These are phyloP conservation scores for Neodontobutis hainanensis DNA, from an alignment of 2,113 vertebrate genomes.

Conservation along the genomic window DNA sequence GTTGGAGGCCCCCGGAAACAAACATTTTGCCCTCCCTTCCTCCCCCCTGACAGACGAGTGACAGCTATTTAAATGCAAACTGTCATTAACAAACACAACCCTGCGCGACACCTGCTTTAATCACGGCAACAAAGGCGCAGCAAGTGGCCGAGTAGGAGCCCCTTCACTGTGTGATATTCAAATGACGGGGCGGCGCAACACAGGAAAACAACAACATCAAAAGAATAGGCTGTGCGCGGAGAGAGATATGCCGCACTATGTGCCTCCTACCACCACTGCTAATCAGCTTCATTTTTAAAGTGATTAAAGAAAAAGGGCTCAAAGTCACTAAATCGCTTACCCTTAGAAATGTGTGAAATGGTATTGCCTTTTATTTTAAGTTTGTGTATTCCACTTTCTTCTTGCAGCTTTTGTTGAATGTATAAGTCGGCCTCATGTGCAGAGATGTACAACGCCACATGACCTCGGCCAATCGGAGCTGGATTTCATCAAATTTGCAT, in stretches of 20 bases:
- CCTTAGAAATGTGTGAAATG: slow-evolving; percentile 34
- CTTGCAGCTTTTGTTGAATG: neutral
- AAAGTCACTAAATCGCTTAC: slow-evolving; percentile 54
- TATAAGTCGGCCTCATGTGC: neutral
- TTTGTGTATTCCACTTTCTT: neutral
- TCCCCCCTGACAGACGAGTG: slow-evolving; percentile 72
- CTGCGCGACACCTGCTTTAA: slow-evolving; percentile 82
- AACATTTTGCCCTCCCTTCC: slow-evolving; percentile 67
- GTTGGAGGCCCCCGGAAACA: slow-evolving; percentile 72
- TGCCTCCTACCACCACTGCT: slow-evolving; percentile 64
- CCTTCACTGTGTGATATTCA: slow-evolving; percentile 80
- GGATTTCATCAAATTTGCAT: neutral
- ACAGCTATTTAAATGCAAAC: slow-evolving; percentile 82
- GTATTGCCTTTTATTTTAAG: neutral
- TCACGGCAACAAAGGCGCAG: slow-evolving; percentile 81
- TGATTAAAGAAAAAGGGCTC: slow-evolving; percentile 63
- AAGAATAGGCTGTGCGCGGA: slow-evolving; percentile 65
- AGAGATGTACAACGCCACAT: neutral
- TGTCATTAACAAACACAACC: slow-evolving; percentile 82
- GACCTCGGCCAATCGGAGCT: neutral
- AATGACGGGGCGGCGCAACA: slow-evolving; percentile 79
- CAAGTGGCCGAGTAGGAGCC: slow-evolving; percentile 76
- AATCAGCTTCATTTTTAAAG: slow-evolving; percentile 77
- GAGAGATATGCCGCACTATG: slow-evolving; percentile 44
- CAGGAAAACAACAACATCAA: slow-evolving; percentile 82